A percentile compares a stretch with the other conserved stretches of the same genome.
phyloP scores from a whole-genome alignment of 2,113 vertebrate species.

The Dipodomys spectabilis region DNA sequence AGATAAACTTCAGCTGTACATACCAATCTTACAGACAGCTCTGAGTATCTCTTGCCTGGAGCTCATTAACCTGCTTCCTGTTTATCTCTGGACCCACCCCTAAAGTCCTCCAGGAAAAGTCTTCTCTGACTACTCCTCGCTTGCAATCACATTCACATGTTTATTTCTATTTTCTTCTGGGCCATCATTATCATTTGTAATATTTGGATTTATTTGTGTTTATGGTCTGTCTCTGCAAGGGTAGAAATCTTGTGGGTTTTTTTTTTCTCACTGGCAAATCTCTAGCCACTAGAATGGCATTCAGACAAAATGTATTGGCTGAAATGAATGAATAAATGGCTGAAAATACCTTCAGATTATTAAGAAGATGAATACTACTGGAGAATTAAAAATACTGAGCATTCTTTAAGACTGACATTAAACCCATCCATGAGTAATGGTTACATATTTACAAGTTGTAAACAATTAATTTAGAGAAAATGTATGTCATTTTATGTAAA shows the following conservation, averaged over 20 bases:
- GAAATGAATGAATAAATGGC: neutral
- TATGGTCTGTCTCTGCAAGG: neutral
- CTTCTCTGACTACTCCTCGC: neutral
- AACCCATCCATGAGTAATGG: neutral
- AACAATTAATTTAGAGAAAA: conserved; percentile 1
- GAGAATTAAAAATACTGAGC: neutral
- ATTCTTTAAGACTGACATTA: neutral
- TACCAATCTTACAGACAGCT: neutral
- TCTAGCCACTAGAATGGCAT: neutral
- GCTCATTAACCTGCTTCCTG: neutral
- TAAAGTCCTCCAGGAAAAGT: neutral
- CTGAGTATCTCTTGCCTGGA: neutral
- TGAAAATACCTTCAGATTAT: neutral
- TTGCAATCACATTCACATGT: neutral
- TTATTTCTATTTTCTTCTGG: neutral
- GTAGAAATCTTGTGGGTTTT: neutral
- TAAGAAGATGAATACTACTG: neutral
- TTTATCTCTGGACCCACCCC: neutral
- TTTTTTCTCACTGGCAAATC: neutral
- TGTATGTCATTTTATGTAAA: neutral
- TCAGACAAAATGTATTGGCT: neutral
- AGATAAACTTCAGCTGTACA: rapidly evolving
- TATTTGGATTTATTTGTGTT: conserved; percentile 1
- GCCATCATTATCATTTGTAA: neutral
- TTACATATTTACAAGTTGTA: neutral